Evolutionary conservation across 2,113 vertebrate genomes (phyloP).

Genomic region (Oncorhynchus masou): DNA sequence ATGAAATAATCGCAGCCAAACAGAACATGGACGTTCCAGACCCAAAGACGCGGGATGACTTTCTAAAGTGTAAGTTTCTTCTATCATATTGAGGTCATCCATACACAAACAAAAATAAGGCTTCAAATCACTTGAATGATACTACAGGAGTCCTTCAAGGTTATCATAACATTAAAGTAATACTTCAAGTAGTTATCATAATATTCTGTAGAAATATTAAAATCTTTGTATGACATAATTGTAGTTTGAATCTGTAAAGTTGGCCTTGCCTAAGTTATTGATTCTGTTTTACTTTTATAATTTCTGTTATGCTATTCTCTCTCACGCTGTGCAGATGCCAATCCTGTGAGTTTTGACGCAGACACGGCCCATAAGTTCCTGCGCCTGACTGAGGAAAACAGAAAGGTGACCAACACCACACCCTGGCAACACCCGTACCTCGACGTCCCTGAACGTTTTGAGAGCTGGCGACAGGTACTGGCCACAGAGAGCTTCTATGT

Average conservation of each 20-base stretch:
- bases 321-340: slow-evolving; percentile 61
- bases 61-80: slow-evolving; percentile 73
- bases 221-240: too few species aligned
- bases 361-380: slow-evolving; percentile 83
- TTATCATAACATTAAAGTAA: too few species aligned
- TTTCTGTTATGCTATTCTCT: neutral
- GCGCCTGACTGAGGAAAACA: slow-evolving; percentile 77
- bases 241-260: neutral
- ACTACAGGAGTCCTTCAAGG: too few species aligned
- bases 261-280: too few species aligned
- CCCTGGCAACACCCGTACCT: slow-evolving; percentile 83
- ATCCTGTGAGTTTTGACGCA: slow-evolving; percentile 57
- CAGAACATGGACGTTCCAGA: slow-evolving; percentile 53
- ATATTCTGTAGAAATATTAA: too few species aligned
- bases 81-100: neutral
- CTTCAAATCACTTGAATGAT: neutral
- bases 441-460: slow-evolving; percentile 72
- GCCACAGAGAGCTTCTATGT: slow-evolving; percentile 79
- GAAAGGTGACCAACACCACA: slow-evolving; percentile 78
- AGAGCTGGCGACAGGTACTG: slow-evolving; percentile 79
- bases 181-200: too few species aligned
- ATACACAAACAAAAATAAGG: too few species aligned
- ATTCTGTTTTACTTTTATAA: too few species aligned
- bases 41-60: slow-evolving; percentile 62
- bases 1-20: slow-evolving; percentile 46